Percentiles rank a stretch among this genome's conserved stretches.
Conservation (phyloP, 2,888 invertebrate species). For the Anaspis maculata region DNA sequence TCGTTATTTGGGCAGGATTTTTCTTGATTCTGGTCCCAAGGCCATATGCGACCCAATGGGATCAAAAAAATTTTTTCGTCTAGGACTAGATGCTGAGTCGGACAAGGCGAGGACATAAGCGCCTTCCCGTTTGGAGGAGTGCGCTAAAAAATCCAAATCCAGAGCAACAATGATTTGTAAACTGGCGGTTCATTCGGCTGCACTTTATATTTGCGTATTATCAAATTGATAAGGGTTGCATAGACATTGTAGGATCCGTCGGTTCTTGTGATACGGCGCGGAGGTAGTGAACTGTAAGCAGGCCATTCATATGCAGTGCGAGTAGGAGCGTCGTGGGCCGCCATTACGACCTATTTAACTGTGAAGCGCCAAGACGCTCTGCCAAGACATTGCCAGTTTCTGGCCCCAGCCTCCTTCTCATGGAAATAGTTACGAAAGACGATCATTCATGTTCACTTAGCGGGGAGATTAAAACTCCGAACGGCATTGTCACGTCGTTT, state of each 20-base stretch:
- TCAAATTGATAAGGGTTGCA: constrained; percentile 13
- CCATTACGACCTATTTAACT: constrained; percentile 34
- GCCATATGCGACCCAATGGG: too few species aligned
- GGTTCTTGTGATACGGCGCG: constrained; percentile 17
- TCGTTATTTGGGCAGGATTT: too few species aligned
- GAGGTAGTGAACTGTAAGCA: constrained; percentile 22
- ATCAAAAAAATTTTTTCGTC: too few species aligned
- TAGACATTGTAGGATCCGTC: constrained; percentile 8
- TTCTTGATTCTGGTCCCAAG: too few species aligned
- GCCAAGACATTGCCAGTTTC: constrained; percentile 18
- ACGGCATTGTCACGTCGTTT: constrained; percentile 14
- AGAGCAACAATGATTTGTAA: too few species aligned
- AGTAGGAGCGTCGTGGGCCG: constrained; percentile 25
- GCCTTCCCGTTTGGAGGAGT: too few species aligned
- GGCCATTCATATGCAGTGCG: constrained; percentile 29
- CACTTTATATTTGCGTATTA: too few species aligned
- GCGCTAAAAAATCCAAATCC: too few species aligned
- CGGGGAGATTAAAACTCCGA: constrained; percentile 17
- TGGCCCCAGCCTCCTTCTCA: too few species aligned
- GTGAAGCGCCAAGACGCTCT: constrained; percentile 25
- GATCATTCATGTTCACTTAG: constrained; percentile 22
- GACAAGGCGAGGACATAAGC: too few species aligned
- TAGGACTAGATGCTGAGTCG: too few species aligned
- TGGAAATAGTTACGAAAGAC: constrained; percentile 20
- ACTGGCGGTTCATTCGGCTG: too few species aligned